A percentile compares a stretch with the other conserved stretches of the same genome.
phyloP scores from a whole-genome alignment of 2,113 vertebrate species.

The Electrona antarctica region DNA sequence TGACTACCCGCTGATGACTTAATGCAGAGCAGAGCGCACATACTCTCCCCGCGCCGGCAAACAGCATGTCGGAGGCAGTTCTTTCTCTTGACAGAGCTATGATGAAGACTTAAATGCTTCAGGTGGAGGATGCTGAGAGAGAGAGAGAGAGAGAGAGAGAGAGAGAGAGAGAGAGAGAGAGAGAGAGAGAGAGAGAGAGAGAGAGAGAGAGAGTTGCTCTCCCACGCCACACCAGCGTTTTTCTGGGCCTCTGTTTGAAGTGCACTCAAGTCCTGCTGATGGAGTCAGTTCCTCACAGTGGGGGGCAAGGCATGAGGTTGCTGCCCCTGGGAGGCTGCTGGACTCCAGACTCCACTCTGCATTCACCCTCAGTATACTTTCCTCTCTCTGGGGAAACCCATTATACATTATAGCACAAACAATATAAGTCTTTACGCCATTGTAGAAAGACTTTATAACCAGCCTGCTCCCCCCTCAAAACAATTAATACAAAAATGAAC shows the following conservation, averaged over 20 bases:
- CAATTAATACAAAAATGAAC: no score
- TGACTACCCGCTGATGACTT: constrained; percentile 38
- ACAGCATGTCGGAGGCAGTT: constrained; percentile 65
- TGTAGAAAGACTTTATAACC: no score
- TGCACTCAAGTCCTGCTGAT: constrained; percentile 64
- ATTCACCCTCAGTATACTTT: constrained; percentile 24
- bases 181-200: neutral
- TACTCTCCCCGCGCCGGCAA: constrained; percentile 35
- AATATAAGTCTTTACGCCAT: no score
- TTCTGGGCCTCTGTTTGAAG: constrained; percentile 62
- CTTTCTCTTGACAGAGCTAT: constrained; percentile 55
- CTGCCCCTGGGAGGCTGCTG: constrained; percentile 49
- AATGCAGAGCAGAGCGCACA: constrained; percentile 20
- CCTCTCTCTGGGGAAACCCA: constrained; percentile 15
- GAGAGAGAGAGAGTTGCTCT: constrained; percentile 51
- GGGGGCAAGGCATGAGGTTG: constrained; percentile 39
- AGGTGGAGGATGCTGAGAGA: constrained; percentile 42
- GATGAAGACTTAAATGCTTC: constrained; percentile 57
- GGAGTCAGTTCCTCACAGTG: constrained; percentile 50
- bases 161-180: no score
- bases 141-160: no score
- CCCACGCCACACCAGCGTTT: constrained; percentile 31
- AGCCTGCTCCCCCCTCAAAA: no score
- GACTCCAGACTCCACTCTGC: constrained; percentile 23
- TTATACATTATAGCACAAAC: neutral